phyloP scores from a whole-genome alignment of 2,113 vertebrate species.

The Paracanthobrama guichenoti region DNA sequence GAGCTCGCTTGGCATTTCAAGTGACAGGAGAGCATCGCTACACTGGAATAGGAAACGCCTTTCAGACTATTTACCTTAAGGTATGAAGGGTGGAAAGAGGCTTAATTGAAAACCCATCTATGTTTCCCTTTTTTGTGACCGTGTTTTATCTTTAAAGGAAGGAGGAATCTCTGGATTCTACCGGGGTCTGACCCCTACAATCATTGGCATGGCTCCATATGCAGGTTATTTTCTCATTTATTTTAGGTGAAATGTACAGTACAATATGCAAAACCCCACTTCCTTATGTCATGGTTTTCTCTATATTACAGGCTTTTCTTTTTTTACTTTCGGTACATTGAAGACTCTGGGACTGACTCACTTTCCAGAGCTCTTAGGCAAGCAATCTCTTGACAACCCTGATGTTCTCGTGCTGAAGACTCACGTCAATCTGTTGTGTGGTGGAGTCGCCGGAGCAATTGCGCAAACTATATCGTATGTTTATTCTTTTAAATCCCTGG shows the following conservation, averaged over 20 bases:
- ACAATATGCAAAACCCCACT: not conserved
- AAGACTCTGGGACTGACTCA: constrained; percentile 92
- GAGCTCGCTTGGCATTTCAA: constrained; percentile 95
- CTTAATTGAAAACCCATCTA: not conserved
- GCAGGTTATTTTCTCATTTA: constrained; percentile 77
- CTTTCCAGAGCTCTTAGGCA: constrained; percentile 87
- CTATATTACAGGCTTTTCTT: constrained; percentile 86
- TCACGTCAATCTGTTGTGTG: constrained; percentile 92
- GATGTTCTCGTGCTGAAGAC: constrained; percentile 93
- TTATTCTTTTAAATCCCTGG: not conserved
- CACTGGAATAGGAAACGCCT: constrained; percentile 91
- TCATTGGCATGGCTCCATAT: constrained; percentile 98
- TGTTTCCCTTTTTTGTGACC: constrained; percentile 44
- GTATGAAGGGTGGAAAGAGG: constrained; percentile 64
- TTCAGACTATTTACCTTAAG: constrained; percentile 93
- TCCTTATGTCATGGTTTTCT: not conserved
- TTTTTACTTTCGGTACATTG: constrained; percentile 96
- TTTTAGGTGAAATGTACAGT: not conserved
- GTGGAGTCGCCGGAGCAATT: constrained; percentile 93
- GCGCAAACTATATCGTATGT: constrained; percentile 98
- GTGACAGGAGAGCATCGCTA: constrained; percentile 94
- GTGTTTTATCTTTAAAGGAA: constrained; percentile 79
- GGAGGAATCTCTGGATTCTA: constrained; percentile 93
- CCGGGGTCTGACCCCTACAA: constrained; percentile 89
- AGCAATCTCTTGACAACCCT: constrained; percentile 92